A percentile compares a stretch with the other conserved stretches of the same genome.
These are phyloP conservation scores for Dendrolimus pini DNA, from an alignment of 2,888 invertebrate species.

Conservation along the genomic window DNA sequence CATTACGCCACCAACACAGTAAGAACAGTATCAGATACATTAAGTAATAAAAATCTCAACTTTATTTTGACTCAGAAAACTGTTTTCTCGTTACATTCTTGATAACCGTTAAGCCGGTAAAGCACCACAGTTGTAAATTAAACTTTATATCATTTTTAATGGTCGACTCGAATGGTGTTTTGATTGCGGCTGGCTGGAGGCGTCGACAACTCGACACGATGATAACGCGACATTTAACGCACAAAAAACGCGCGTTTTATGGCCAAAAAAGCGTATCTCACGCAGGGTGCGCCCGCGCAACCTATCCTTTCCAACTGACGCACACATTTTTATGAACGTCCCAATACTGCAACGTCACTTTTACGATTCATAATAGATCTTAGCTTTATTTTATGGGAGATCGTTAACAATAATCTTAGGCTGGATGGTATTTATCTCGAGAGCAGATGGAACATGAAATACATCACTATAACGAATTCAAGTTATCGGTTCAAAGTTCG, in stretches of 20 bases:
- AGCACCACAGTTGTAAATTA: slow-evolving; percentile 65
- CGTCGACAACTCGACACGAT: slow-evolving; percentile 75
- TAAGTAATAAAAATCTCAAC: slow-evolving; percentile 43
- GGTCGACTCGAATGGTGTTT: slow-evolving; percentile 70
- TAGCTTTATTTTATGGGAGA: slow-evolving; percentile 45
- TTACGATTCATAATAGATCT: slow-evolving; percentile 57
- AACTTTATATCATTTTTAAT: slow-evolving; percentile 76
- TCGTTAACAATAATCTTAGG: slow-evolving; percentile 39
- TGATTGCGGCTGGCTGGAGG: slow-evolving; percentile 73
- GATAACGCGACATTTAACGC: slow-evolving; percentile 69
- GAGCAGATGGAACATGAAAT: not conserved
- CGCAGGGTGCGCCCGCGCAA: slow-evolving; percentile 23
- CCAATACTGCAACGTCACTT: slow-evolving; percentile 57
- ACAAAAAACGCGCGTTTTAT: slow-evolving; percentile 68
- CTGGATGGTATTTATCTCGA: not conserved
- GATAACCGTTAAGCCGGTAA: slow-evolving; percentile 67
- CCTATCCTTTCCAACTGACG: slow-evolving; percentile 18
- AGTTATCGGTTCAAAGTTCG: not conserved
- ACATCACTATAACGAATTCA: not conserved
- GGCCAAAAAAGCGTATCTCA: slow-evolving; percentile 53
- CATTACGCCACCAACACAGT: slow-evolving; percentile 16
- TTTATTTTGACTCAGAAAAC: slow-evolving; percentile 54
- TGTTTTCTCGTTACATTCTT: slow-evolving; percentile 62
- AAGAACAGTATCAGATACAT: slow-evolving; percentile 22
- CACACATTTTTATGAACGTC: slow-evolving; percentile 57